Evolutionary conservation across 2,797 vertebrate genomes (phyloP).

Genomic region (Acanthurus tractus): DNA sequence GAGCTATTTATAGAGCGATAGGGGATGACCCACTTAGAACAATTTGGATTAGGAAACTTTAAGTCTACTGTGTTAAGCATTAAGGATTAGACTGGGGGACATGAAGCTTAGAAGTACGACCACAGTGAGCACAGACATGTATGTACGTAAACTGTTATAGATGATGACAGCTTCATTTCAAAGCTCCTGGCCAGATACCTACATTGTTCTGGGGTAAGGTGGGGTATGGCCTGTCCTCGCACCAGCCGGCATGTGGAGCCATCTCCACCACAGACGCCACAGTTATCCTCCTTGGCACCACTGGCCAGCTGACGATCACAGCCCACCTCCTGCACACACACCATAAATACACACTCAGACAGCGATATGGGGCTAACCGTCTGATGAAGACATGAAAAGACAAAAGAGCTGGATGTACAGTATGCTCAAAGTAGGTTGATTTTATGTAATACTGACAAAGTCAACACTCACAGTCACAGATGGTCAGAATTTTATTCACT

Average conservation of each 20-base stretch:
- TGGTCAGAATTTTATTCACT: background rate
- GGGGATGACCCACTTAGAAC: background rate
- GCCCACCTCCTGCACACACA: slow-evolving; percentile 90
- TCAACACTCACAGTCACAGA: background rate
- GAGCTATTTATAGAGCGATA: background rate
- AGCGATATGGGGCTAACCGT: background rate
- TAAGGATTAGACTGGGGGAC: background rate
- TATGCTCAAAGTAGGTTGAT: background rate
- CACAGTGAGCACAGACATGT: background rate
- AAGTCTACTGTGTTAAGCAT: background rate
- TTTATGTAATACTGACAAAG: background rate
- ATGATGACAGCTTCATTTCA: background rate
- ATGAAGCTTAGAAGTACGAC: background rate
- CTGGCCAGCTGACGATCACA: slow-evolving; percentile 93
- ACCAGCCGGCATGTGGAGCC: slow-evolving; percentile 92
- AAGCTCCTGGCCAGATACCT: slow-evolving; percentile 59
- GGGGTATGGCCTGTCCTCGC: slow-evolving; percentile 90
- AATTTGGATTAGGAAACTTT: background rate
- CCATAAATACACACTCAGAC: slow-evolving; percentile 58
- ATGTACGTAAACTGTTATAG: background rate
- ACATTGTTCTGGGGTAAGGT: slow-evolving; percentile 91
- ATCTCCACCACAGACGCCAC: slow-evolving; percentile 92
- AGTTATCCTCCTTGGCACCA: slow-evolving; percentile 92
- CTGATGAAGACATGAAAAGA: background rate
- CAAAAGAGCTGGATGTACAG: background rate